phyloP scores from a whole-genome alignment of 2,888 invertebrate genomes.

The Tetragonula carbonaria region DNA sequence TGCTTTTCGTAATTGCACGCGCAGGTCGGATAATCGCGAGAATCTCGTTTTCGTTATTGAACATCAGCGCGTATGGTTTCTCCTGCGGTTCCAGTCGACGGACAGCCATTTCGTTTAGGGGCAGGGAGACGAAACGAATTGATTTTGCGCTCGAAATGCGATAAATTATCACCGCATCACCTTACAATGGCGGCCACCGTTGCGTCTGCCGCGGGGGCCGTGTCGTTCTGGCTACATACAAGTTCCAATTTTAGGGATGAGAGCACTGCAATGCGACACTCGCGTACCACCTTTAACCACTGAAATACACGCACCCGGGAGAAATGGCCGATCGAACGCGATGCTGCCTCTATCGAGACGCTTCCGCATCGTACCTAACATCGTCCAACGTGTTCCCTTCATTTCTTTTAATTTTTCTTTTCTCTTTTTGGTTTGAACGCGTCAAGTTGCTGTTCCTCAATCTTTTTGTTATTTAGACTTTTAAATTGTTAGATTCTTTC shows the following conservation, averaged over 20 bases:
- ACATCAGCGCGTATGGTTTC: background rate
- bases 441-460: background rate
- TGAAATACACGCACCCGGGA: constrained; percentile 47
- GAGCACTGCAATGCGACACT: constrained; percentile 75
- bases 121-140: background rate
- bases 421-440: background rate
- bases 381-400: background rate
- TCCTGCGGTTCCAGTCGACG: background rate
- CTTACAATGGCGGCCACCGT: constrained; percentile 21
- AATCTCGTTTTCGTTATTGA: background rate
- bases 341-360: constrained; percentile 1
- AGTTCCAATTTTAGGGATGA: constrained; percentile 70
- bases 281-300: constrained; percentile 59
- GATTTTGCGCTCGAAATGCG: constrained; percentile 17
- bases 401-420: no score
- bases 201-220: constrained; percentile 15
- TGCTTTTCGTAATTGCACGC: background rate
- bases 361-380: background rate
- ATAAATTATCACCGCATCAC: constrained; percentile 29
- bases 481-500: background rate
- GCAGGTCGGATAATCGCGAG: background rate
- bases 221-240: constrained; percentile 46
- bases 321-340: constrained; percentile 37
- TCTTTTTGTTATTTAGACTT: background rate
- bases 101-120: background rate